Conservation (phyloP, 2,113 vertebrate genomes). For the Heterochromis multidens region DNA sequence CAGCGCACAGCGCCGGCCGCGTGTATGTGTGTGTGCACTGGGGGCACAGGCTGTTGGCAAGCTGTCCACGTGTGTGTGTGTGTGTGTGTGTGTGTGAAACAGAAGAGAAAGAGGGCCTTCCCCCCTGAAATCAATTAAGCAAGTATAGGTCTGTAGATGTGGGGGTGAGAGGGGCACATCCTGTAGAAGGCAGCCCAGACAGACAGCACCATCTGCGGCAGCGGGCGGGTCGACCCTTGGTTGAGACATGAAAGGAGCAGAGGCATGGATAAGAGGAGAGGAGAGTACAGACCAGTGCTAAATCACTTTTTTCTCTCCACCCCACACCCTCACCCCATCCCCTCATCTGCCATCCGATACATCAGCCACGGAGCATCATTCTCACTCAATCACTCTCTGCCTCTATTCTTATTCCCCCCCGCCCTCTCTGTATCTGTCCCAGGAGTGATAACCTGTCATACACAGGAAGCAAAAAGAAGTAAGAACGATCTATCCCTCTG, state of each 20-base stretch:
- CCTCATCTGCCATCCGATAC: constrained; percentile 70
- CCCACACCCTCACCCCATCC: constrained; percentile 24
- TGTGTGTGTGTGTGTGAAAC: constrained; percentile 49
- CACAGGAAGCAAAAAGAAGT: constrained; percentile 69
- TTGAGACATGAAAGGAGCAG: constrained; percentile 81
- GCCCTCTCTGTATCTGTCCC: constrained; percentile 22
- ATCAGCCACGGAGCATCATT: constrained; percentile 53
- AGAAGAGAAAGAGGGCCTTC: constrained; percentile 46
- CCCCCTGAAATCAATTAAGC: constrained; percentile 88
- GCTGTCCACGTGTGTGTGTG: constrained; percentile 29
- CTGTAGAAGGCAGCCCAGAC: constrained; percentile 75
- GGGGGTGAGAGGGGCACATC: constrained; percentile 73
- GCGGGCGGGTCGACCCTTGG: constrained; percentile 76
- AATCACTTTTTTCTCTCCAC: constrained; percentile 75
- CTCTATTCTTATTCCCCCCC: constrained; percentile 9
- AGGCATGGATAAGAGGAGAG: constrained; percentile 75
- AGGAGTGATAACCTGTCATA: constrained; percentile 74
- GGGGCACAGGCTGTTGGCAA: constrained; percentile 58
- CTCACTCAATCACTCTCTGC: constrained; percentile 47
- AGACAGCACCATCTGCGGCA: constrained; percentile 89
- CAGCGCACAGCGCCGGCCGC: constrained; percentile 80
- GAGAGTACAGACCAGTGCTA: constrained; percentile 72
- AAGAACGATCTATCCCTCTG: constrained; percentile 53
- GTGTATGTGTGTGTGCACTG: constrained; percentile 69
- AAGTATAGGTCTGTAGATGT: constrained; percentile 55